Conservation (phyloP, 1,140 invertebrate genomes). For the Caenorhabditis brenneri region DNA sequence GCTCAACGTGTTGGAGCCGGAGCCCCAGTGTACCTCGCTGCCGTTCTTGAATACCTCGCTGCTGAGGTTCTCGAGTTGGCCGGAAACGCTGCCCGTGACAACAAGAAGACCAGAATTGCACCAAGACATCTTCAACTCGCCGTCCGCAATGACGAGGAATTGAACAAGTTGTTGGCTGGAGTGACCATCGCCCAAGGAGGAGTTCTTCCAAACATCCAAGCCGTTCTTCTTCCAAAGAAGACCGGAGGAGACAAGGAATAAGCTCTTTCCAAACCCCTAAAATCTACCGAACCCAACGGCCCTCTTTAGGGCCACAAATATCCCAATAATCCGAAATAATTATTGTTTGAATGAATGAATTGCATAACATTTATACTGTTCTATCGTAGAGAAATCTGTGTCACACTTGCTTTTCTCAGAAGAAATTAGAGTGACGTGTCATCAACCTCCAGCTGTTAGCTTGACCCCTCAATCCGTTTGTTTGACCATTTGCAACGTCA, state of each 20-base stretch:
- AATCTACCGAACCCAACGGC: slow-evolving; percentile 47
- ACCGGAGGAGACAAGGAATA: slow-evolving; percentile 64
- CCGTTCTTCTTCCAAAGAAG: slow-evolving; percentile 79
- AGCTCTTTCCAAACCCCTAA: background rate
- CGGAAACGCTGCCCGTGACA: slow-evolving; percentile 74
- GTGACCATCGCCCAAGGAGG: slow-evolving; percentile 85
- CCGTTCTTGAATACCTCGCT: slow-evolving; percentile 75
- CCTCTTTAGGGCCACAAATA: slow-evolving; percentile 72
- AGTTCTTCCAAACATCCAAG: slow-evolving; percentile 82
- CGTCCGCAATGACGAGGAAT: slow-evolving; percentile 84
- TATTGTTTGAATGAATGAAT: no score
- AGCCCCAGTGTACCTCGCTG: slow-evolving; percentile 78
- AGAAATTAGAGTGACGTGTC: no score
- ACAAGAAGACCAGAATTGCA: slow-evolving; percentile 78
- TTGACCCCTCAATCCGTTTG: no score
- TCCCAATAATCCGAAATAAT: no score
- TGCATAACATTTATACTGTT: no score
- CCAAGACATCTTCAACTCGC: slow-evolving; percentile 83
- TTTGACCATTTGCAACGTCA: no score
- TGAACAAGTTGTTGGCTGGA: slow-evolving; percentile 80
- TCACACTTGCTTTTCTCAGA: no score
- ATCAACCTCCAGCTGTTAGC: no score
- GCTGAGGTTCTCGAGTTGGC: slow-evolving; percentile 81
- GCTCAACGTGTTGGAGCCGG: slow-evolving; percentile 78
- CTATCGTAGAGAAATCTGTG: no score